phyloP scores from a whole-genome alignment of 2,888 invertebrate genomes.

The Hydraecia micacea region DNA sequence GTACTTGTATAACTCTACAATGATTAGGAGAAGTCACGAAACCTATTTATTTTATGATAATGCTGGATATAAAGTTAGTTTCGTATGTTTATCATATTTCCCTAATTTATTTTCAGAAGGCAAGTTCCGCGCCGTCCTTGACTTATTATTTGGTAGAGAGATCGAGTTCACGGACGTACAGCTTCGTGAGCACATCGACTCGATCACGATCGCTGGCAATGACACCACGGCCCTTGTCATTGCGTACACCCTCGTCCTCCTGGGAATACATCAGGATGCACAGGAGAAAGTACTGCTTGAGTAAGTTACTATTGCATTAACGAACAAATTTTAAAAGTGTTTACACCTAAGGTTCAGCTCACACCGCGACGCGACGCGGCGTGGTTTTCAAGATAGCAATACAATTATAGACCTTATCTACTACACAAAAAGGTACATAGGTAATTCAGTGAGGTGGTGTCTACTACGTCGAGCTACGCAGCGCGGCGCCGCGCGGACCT shows the following conservation, averaged over 20 bases:
- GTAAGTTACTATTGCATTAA: conserved; percentile 69
- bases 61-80: background rate
- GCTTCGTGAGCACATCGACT: conserved; percentile 90
- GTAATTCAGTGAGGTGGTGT: too few species aligned
- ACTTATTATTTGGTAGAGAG: conserved; percentile 86
- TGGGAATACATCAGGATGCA: conserved; percentile 83
- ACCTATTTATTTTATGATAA: too few species aligned
- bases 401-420: too few species aligned
- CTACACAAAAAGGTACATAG: too few species aligned
- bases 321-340: background rate
- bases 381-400: too few species aligned
- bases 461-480: too few species aligned
- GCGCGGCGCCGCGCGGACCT: too few species aligned
- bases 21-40: background rate
- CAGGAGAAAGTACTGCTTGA: conserved; percentile 79
- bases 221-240: conserved; percentile 88
- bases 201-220: conserved; percentile 91
- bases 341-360: too few species aligned
- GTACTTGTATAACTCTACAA: background rate
- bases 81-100: background rate
- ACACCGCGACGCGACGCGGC: too few species aligned
- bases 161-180: conserved; percentile 89
- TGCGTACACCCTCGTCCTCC: conserved; percentile 84
- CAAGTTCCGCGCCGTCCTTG: conserved; percentile 82
- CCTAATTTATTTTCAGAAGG: conserved; percentile 75